A percentile compares a stretch with the other conserved stretches of the same genome.
phyloP scores from a whole-genome alignment of 1,140 invertebrate species.

The Oncopodura yosiiana region DNA sequence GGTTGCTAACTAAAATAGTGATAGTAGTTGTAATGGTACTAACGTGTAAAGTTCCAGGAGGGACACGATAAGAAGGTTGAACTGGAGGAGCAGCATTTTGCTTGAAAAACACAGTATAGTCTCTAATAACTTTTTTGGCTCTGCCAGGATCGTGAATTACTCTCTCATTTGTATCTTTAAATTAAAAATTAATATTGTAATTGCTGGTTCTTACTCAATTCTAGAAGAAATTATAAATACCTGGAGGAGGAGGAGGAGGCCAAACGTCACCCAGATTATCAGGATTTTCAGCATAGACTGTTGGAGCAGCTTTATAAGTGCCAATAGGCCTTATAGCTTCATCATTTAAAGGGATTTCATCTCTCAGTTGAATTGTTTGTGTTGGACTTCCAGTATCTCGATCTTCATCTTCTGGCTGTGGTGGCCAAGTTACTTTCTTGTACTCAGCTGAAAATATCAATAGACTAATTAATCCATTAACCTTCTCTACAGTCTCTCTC shows the following conservation, averaged over 20 bases:
- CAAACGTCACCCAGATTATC: conserved; percentile 17
- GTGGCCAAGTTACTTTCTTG: conserved; percentile 33
- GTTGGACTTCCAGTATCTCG: conserved; percentile 10
- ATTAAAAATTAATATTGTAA: background rate
- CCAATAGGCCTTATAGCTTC: conserved; percentile 8
- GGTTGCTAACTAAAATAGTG: no score
- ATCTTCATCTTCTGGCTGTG: conserved; percentile 6
- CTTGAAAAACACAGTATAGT: conserved; percentile 30
- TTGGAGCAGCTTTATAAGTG: conserved; percentile 28
- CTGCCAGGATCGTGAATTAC: conserved; percentile 27
- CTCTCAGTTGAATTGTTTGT: conserved; percentile 12
- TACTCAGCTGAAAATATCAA: conserved; percentile 9
- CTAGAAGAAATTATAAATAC: background rate
- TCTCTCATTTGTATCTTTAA: conserved; percentile 25
- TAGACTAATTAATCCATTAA: background rate
- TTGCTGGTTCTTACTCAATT: background rate
- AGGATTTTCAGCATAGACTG: conserved; percentile 32
- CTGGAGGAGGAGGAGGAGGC: conserved; percentile 27
- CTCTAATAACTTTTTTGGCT: conserved; percentile 27
- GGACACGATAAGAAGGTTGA: conserved; percentile 25
- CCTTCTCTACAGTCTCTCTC: no score
- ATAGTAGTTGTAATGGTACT: no score
- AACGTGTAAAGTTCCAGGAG: conserved; percentile 33
- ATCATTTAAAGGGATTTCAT: conserved; percentile 32
- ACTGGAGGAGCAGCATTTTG: conserved; percentile 12